Evolutionary conservation across 2,888 invertebrate genomes (phyloP).

Genomic region (Apantesis nais): DNA sequence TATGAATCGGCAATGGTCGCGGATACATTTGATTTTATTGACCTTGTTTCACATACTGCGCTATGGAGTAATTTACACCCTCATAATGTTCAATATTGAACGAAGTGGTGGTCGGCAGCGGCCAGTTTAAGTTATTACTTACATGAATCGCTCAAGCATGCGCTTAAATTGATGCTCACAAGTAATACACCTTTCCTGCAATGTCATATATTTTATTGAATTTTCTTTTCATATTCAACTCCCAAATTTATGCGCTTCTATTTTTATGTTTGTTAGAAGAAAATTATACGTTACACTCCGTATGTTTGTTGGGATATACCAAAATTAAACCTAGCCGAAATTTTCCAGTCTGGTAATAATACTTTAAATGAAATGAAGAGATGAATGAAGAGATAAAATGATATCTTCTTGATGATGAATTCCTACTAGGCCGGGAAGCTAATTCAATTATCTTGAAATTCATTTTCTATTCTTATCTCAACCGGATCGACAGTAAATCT

Average conservation of each 20-base stretch:
- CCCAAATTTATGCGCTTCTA: not conserved
- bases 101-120: not conserved
- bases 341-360: no score
- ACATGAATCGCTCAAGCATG: no score
- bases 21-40: constrained; percentile 23
- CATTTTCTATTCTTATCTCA: not conserved
- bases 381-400: no score
- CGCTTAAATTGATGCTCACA: no score
- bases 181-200: no score
- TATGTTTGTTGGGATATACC: no score
- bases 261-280: no score
- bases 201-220: no score
- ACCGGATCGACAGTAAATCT: not conserved
- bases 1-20: constrained; percentile 22
- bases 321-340: no score
- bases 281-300: no score
- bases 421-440: not conserved
- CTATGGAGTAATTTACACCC: not conserved
- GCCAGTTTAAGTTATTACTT: not conserved
- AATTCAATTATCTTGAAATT: not conserved
- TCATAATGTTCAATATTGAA: not conserved
- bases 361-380: no score
- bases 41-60: constrained; percentile 13
- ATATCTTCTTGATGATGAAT: not conserved
- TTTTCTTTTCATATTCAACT: not conserved